Conservation (phyloP, 2,113 vertebrate species). For the Zapornia atra region DNA sequence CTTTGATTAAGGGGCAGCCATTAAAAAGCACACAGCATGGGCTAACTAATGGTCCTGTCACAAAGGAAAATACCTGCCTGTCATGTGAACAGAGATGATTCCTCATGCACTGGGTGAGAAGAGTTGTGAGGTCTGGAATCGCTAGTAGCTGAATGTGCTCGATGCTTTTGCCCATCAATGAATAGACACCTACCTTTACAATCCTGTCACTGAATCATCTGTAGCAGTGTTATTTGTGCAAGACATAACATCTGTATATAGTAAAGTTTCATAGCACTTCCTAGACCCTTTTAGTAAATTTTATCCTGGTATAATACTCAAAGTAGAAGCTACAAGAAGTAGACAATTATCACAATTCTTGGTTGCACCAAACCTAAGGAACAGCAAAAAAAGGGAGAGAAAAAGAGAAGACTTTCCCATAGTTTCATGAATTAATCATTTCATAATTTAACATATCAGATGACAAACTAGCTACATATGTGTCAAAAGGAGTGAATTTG, state of each 20-base stretch:
- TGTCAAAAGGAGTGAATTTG: neutral
- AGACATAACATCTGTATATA: neutral
- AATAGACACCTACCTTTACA: neutral
- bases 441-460: slow-evolving; percentile 22
- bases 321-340: neutral
- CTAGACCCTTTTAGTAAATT: neutral
- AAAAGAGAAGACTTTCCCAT: neutral
- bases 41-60: neutral
- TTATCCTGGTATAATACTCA: neutral
- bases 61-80: neutral
- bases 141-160: neutral
- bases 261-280: neutral
- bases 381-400: neutral
- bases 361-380: neutral
- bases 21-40: neutral
- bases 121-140: neutral
- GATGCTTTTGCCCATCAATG: neutral
- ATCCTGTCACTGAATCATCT: neutral
- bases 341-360: neutral
- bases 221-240: neutral
- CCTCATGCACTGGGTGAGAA: neutral
- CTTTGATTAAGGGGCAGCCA: neutral
- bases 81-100: neutral
- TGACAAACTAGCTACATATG: neutral
- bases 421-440: neutral